A percentile compares a stretch with the other conserved stretches of the same genome.
These are phyloP conservation scores for Habropoda laboriosa DNA, from an alignment of 1,140 invertebrate species.

Conservation along the genomic window DNA sequence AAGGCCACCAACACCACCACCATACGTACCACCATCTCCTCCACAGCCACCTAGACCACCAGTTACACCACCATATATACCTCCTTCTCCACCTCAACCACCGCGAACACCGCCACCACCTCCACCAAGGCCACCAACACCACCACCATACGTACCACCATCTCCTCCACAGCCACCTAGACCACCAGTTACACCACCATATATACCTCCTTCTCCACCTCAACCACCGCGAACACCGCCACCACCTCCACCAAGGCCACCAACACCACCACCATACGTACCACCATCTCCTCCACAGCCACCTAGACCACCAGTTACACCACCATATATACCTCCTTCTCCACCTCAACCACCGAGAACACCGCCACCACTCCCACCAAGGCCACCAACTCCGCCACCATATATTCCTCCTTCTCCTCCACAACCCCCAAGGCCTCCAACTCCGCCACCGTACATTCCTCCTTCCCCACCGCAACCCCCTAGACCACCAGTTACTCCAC, in stretches of 20 bases:
- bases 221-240: conserved; percentile 27
- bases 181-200: conserved; percentile 64
- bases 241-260: conserved; percentile 51
- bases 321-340: not conserved
- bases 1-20: not conserved
- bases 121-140: conserved; percentile 62
- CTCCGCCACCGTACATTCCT: conserved; percentile 37
- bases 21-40: conserved; percentile 72
- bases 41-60: conserved; percentile 19
- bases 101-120: conserved; percentile 25
- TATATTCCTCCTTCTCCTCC: not conserved
- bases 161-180: conserved; percentile 53
- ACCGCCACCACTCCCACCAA: not conserved
- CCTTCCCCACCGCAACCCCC: conserved; percentile 1
- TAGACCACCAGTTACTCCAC: too few species aligned
- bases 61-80: conserved; percentile 26
- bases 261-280: conserved; percentile 62
- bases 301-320: conserved; percentile 48
- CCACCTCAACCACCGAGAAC: not conserved
- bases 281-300: too few species aligned
- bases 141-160: conserved; percentile 59
- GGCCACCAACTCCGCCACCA: not conserved
- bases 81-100: conserved; percentile 30
- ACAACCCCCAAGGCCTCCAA: conserved; percentile 2
- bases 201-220: conserved; percentile 11